phyloP scores from a whole-genome alignment of 2,888 invertebrate genomes.

The Tridacna gigas region DNA sequence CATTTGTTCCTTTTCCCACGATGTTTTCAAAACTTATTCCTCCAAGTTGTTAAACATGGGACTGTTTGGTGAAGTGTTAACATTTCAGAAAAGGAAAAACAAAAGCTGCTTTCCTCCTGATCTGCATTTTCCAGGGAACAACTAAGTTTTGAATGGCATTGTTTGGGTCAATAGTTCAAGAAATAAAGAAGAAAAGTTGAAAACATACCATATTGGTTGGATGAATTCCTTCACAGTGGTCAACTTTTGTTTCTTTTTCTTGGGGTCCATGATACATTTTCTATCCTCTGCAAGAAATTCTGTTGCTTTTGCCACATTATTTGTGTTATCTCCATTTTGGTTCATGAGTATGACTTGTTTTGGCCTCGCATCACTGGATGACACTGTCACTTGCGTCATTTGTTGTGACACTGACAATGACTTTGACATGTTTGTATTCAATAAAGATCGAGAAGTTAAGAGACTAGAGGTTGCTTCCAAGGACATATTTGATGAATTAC shows the following conservation, averaged over 20 bases:
- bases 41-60: too few species aligned
- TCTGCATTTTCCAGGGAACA: too few species aligned
- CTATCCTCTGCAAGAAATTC: slow-evolving; percentile 1
- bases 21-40: too few species aligned
- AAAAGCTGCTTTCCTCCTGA: too few species aligned
- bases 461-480: background rate
- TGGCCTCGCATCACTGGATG: slow-evolving; percentile 39
- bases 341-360: slow-evolving; percentile 55
- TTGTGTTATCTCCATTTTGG: slow-evolving; percentile 11
- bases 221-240: slow-evolving; percentile 44
- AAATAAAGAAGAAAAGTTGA: background rate
- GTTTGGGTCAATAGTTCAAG: background rate
- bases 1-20: too few species aligned
- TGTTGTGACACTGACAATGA: background rate
- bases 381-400: slow-evolving; percentile 43
- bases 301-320: background rate
- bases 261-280: slow-evolving; percentile 48
- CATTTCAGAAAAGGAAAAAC: too few species aligned
- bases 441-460: background rate
- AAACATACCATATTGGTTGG: slow-evolving; percentile 51
- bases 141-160: too few species aligned
- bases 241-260: slow-evolving; percentile 49
- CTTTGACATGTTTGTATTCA: background rate
- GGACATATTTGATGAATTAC: background rate
- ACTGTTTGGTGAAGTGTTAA: too few species aligned